Evolutionary conservation across 1,140 invertebrate species (phyloP).

Genomic region (Tetraneura akinire): DNA sequence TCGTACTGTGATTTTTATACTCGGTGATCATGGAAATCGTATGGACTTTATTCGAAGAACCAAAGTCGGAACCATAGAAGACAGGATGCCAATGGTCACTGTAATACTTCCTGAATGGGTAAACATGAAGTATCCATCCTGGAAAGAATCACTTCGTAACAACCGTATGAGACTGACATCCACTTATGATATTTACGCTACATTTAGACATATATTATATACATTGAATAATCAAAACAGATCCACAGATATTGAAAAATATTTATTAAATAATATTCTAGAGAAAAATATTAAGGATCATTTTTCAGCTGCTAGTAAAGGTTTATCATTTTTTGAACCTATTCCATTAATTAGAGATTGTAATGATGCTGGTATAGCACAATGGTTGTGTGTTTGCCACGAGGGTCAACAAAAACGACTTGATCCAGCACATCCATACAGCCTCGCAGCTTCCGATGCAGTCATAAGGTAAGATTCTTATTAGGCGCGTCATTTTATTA

Average conservation of each 20-base stretch:
- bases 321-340: slow-evolving; percentile 55
- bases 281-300: slow-evolving; percentile 54
- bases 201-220: slow-evolving; percentile 65
- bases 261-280: slow-evolving; percentile 60
- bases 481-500: too few relatives aligned
- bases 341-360: slow-evolving; percentile 60
- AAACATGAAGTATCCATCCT: slow-evolving; percentile 60
- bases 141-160: slow-evolving; percentile 61
- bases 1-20: slow-evolving; percentile 61
- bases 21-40: slow-evolving; percentile 64
- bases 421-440: slow-evolving; percentile 46
- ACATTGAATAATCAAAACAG: slow-evolving; percentile 25
- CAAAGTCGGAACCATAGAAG: slow-evolving; percentile 68
- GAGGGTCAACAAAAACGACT: slow-evolving; percentile 50
- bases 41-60: slow-evolving; percentile 69
- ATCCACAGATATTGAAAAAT: slow-evolving; percentile 54
- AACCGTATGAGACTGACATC: slow-evolving; percentile 65
- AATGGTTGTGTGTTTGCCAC: slow-evolving; percentile 62
- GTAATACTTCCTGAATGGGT: slow-evolving; percentile 67
- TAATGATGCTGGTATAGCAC: slow-evolving; percentile 60
- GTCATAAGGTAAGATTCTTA: slow-evolving; percentile 57
- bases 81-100: slow-evolving; percentile 70
- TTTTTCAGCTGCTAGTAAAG: slow-evolving; percentile 48
- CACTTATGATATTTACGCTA: slow-evolving; percentile 69
- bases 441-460: slow-evolving; percentile 27